phyloP scores from a whole-genome alignment of 1,140 invertebrate genomes.

The Danaus plexippus region DNA sequence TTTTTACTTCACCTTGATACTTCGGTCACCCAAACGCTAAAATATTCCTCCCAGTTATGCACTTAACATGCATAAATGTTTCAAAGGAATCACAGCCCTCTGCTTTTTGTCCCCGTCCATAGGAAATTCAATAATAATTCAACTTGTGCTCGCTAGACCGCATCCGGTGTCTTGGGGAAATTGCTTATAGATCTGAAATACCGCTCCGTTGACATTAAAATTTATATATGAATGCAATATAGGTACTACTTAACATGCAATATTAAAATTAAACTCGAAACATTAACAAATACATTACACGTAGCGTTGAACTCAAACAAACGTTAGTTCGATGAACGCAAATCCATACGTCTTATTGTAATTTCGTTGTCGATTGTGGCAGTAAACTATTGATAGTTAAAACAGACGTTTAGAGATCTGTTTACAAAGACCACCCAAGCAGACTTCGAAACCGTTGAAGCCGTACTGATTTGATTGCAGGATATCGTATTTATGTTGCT shows the following conservation, averaged over 20 bases:
- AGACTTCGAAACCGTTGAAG: conserved; percentile 48
- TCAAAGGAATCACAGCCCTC: conserved; percentile 31
- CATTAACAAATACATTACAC: conserved; percentile 25
- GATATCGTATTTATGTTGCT: conserved; percentile 63
- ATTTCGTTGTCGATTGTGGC: conserved; percentile 54
- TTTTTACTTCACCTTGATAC: too few relatives aligned
- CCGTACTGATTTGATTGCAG: conserved; percentile 64
- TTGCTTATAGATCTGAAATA: conserved; percentile 58
- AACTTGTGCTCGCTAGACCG: conserved; percentile 55
- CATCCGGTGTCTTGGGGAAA: conserved; percentile 62
- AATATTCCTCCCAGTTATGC: conserved; percentile 14
- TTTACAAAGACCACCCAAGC: conserved; percentile 64
- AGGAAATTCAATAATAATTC: conserved; percentile 66
- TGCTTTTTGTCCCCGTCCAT: conserved; percentile 33
- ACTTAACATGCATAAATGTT: conserved; percentile 8
- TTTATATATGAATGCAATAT: not conserved
- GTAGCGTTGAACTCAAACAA: conserved; percentile 33
- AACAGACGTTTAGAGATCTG: conserved; percentile 59
- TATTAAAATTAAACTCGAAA: not conserved
- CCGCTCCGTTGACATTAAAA: conserved; percentile 20
- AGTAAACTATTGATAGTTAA: conserved; percentile 58
- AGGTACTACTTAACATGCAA: not conserved
- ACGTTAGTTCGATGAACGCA: conserved; percentile 34
- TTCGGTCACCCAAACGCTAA: not conserved
- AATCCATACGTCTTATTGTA: conserved; percentile 49